Conservation (phyloP, 2,797 vertebrate species). For the Myiotriccus ornatus region DNA sequence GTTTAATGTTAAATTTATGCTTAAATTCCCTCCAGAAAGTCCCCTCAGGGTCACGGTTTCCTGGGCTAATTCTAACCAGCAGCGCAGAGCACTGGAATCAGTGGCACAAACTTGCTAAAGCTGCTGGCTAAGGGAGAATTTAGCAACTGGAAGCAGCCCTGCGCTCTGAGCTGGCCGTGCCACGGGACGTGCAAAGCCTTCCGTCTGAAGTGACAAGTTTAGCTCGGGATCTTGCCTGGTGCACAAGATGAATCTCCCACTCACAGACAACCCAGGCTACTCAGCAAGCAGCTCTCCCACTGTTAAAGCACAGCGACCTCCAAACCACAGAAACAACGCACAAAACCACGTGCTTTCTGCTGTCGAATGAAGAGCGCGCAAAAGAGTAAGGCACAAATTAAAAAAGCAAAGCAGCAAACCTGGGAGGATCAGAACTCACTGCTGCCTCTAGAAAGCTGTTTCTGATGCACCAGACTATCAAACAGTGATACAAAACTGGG, state of each 20-base stretch:
- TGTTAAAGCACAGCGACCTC: not conserved
- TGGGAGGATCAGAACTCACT: not conserved
- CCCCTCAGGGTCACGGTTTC: not conserved
- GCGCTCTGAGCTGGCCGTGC: accelerated
- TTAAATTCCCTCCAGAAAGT: not conserved
- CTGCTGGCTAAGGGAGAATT: not conserved
- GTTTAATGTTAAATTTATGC: not conserved
- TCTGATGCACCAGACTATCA: not conserved
- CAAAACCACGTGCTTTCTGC: not conserved
- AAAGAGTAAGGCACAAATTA: accelerated
- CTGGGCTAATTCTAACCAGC: not conserved
- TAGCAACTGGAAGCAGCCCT: not conserved
- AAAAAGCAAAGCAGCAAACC: not conserved
- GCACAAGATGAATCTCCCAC: not conserved
- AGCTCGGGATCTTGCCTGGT: not conserved
- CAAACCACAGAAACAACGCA: not conserved
- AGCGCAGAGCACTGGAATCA: not conserved
- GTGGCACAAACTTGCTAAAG: not conserved
- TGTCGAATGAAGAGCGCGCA: accelerated
- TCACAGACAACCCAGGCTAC: not conserved
- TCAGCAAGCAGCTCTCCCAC: not conserved
- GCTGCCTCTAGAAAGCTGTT: not conserved
- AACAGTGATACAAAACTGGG: not conserved
- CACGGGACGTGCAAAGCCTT: not conserved
- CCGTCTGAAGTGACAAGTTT: accelerated